Evolutionary conservation across 2,113 vertebrate species (phyloP), one percentile per base, ranked within the genome.

Genomic region (Poeciliopsis turrubarensis): DNA sequence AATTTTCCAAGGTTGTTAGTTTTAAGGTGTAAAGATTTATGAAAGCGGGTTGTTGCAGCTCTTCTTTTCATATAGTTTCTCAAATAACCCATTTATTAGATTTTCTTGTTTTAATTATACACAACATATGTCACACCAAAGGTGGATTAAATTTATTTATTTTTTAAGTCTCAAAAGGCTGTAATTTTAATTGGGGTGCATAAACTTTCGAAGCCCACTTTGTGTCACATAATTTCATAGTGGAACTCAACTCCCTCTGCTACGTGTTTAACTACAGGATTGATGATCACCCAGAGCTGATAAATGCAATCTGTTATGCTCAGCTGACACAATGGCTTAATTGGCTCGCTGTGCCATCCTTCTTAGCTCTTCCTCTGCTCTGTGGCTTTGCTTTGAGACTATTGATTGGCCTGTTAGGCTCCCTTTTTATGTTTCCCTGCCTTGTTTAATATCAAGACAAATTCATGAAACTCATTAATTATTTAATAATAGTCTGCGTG

Each of bases 341-440:
- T 75, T 73, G 70, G 68, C 74, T 82, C 67, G 54, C 44, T 77
- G 63, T 65, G 47, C 60, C 73, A 75, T 67, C 74, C 70, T 81
- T 65, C 71, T 70, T 62, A 66, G 75, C 78, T 86, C 26, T 79
- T 74, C 66, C 76, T 78, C 47, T 79, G 71, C 72, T 73, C 79
- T 87, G 66, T 83, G 79, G 62, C 84, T 87, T 70, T 86, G 77
- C 81, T 86, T 83, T 66, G 67, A 75, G 68, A 77, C 73, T 65
- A 68, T 76, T 61, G 79, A 77, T 80, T 39, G 1, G 17, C 72
- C 68, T 63, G 29, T 57, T 17, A 69, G 67, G 26, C 69, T 60
- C 44, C 70, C 44, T 25, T 83, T 54, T 83, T 72, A 31, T 47
- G 29, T 84, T 32, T 68, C 80, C 44, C 75, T 64, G 65, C 63